Percentiles rank a stretch among this genome's conserved stretches.
Conservation (phyloP, 2,797 vertebrate genomes). For the Margarornis squamiger region DNA sequence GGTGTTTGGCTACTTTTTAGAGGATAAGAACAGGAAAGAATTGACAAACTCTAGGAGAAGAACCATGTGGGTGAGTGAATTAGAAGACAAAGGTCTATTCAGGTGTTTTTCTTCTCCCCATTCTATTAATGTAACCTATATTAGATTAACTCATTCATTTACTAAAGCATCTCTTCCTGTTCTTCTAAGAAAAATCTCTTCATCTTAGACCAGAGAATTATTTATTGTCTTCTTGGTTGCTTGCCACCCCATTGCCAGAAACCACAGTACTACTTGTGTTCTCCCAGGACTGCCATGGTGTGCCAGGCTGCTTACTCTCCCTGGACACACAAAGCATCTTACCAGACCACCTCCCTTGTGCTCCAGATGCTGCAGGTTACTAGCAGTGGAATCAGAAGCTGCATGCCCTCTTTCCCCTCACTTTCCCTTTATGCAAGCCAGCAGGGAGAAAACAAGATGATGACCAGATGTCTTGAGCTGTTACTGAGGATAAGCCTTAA, state of each 20-base stretch:
- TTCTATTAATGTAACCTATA: background rate
- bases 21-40: background rate
- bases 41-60: background rate
- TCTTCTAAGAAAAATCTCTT: background rate
- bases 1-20: background rate
- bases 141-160: background rate
- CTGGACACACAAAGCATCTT: background rate
- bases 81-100: background rate
- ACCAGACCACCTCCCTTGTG: rapidly evolving
- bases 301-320: background rate
- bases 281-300: background rate
- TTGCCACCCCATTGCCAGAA: background rate
- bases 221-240: background rate
- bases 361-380: background rate
- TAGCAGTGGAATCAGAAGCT: background rate
- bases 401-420: background rate
- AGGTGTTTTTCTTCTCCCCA: background rate
- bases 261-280: background rate
- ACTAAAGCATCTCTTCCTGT: background rate
- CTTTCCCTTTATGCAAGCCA: background rate
- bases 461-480: background rate
- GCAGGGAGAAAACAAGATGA: background rate
- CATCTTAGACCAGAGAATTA: background rate
- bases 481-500: background rate
- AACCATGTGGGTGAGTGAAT: background rate